phyloP scores from a whole-genome alignment of 1,140 invertebrate genomes.

The Cyrtorhinus lividipennis region DNA sequence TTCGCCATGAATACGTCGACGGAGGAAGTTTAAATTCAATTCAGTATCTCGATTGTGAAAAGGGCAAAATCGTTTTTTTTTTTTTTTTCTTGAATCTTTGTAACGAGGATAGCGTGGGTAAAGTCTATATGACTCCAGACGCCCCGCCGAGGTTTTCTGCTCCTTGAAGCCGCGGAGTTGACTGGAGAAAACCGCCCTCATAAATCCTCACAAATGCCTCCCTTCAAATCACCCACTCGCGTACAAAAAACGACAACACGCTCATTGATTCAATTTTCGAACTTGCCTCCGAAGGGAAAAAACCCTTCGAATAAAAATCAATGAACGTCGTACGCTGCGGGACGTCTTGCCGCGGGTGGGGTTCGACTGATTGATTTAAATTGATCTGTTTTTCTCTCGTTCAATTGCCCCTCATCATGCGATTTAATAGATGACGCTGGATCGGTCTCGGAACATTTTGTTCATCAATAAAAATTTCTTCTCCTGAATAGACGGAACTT shows the following conservation, averaged over 20 bases:
- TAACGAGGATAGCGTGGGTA: background rate
- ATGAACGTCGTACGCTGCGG: background rate
- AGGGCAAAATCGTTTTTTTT: too few species aligned
- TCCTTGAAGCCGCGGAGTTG: background rate
- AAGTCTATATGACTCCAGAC: background rate
- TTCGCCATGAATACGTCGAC: too few species aligned
- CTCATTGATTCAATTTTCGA: background rate
- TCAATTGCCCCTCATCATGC: background rate
- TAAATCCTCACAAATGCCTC: background rate
- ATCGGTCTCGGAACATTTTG: background rate
- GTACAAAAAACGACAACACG: background rate
- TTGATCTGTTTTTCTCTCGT: slow-evolving; percentile 3
- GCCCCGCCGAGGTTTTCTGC: background rate
- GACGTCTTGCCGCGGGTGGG: background rate
- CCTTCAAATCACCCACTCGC: too few species aligned
- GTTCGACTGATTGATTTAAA: slow-evolving; percentile 1
- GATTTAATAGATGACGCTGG: background rate
- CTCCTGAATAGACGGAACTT: too few species aligned
- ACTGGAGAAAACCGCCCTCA: background rate
- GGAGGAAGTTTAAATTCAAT: too few species aligned
- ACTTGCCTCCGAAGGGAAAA: background rate
- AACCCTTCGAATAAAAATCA: background rate
- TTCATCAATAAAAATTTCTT: background rate
- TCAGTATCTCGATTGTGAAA: too few species aligned
- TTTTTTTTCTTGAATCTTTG: too few species aligned